Evolutionary conservation across 2,113 vertebrate genomes (phyloP), one percentile per base, ranked within the genome.

Genomic region (Steatornis caripensis): DNA sequence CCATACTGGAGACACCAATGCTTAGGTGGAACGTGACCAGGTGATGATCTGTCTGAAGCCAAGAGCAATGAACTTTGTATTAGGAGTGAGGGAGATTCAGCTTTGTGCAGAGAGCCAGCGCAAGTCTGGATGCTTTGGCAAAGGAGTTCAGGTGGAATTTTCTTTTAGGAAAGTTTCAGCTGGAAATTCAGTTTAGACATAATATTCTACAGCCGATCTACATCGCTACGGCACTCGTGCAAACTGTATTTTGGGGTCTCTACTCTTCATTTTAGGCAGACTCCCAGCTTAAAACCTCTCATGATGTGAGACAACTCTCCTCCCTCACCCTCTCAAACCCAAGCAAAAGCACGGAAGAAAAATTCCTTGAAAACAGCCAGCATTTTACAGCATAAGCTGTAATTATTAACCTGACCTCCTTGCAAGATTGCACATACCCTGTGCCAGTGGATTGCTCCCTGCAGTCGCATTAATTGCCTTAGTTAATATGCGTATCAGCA

Each of bases 191-290:
- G 45, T 16, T 45, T 45, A n/a, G 39, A 53, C 16, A 0, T 41
- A 11, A 34, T 70, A 32, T 14, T 37, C 16, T 2, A 12, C 58
- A 53, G 26, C 29, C 24, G 49, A 17, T 1, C 39, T 69, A 15
- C 7, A 4, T 3, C 8, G 60, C 20, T 29, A 9, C 0, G 4
- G 36, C 27, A 23, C 32, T 74, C 0, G 0, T 10, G 29, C 12
- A 58, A 74, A 41, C 10, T 2, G 3, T 27, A 10, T 39, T 83
- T 45, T 23, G 30, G 20, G 36, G 26, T 30, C 24, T 65, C n/a
- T 9, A 12, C 23, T n/a, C 37, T 49, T 15, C 8, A 2, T 26
- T 74, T 43, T 16, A 17, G 43, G 41, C 51, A 51, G 21, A n/a
- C 12, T 87, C 34, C 49, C 43, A 86, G 34, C 12, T 55, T 46